Percentiles rank a stretch among this genome's conserved stretches.
These are phyloP conservation scores for Sthenelais limicola DNA, from an alignment of 2,888 invertebrate genomes.

Conservation along the genomic window DNA sequence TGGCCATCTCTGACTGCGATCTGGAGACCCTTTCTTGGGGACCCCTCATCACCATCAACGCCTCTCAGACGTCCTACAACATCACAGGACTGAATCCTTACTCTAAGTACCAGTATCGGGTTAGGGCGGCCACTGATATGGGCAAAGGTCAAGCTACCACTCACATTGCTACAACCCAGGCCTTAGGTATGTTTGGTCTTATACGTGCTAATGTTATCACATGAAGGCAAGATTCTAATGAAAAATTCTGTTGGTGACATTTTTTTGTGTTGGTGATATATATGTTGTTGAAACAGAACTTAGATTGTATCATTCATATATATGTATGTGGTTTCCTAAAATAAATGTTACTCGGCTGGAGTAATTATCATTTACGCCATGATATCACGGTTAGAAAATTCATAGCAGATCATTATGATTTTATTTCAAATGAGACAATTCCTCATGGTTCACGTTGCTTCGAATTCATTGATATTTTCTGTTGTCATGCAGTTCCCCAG, in stretches of 20 bases:
- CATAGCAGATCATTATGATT: too few species aligned
- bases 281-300: too few species aligned
- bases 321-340: too few species aligned
- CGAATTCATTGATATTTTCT: constrained; percentile 4
- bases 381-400: too few species aligned
- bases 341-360: too few species aligned
- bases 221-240: too few species aligned
- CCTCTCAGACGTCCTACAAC: constrained; percentile 47
- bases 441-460: background rate
- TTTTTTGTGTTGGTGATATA: too few species aligned
- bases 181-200: constrained; percentile 45
- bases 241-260: too few species aligned
- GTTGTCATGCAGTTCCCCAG: constrained; percentile 41
- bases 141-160: constrained; percentile 46
- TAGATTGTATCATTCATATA: too few species aligned
- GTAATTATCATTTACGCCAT: too few species aligned
- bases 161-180: constrained; percentile 43
- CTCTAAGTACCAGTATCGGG: constrained; percentile 57
- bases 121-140: constrained; percentile 48
- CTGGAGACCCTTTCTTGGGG: constrained; percentile 42
- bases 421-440: too few species aligned
- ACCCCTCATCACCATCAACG: constrained; percentile 41
- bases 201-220: too few species aligned
- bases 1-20: constrained; percentile 45
- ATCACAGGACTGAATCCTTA: constrained; percentile 60